Evolutionary conservation across 2,113 vertebrate genomes (phyloP).

Genomic region (Spheniscus mendiculus): DNA sequence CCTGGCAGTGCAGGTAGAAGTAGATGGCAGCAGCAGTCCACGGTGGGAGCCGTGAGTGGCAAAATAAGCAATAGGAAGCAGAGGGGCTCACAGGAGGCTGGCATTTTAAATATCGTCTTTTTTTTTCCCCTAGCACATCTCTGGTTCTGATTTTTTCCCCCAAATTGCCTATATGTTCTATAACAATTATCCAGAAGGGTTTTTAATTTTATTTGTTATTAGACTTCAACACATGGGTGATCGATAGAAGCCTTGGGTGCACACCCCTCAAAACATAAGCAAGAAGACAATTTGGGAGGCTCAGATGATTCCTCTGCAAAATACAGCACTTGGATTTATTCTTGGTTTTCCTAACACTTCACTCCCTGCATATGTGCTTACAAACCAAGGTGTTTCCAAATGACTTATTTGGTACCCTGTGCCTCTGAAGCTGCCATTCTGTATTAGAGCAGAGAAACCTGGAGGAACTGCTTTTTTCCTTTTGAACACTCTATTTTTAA

Average conservation of each 20-base stretch:
- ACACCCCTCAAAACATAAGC: background rate
- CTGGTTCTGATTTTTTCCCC: conserved; percentile 42
- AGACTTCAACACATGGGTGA: background rate
- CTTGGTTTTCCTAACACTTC: background rate
- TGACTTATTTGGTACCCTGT: background rate
- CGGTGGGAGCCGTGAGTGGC: background rate
- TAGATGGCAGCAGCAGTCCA: conserved; percentile 76
- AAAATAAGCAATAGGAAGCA: background rate
- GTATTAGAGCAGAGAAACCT: background rate
- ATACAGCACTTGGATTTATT: background rate
- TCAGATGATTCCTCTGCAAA: conserved; percentile 33
- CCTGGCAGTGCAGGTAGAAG: background rate
- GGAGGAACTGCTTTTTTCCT: background rate
- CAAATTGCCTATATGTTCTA: conserved; percentile 28
- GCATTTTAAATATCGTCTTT: conserved; percentile 14
- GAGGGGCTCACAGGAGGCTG: background rate
- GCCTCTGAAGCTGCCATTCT: background rate
- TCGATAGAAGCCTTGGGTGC: background rate
- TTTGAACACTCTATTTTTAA: background rate
- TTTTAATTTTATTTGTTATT: conserved; percentile 62
- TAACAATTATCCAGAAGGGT: conserved; percentile 53
- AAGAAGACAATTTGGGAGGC: background rate
- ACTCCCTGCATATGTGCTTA: background rate
- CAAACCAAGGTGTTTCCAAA: conserved; percentile 47
- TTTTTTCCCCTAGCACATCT: background rate